Evolutionary conservation across 1,140 invertebrate species (phyloP), one percentile per base, ranked within the genome.

Genomic region (Zaprionus inermis): DNA sequence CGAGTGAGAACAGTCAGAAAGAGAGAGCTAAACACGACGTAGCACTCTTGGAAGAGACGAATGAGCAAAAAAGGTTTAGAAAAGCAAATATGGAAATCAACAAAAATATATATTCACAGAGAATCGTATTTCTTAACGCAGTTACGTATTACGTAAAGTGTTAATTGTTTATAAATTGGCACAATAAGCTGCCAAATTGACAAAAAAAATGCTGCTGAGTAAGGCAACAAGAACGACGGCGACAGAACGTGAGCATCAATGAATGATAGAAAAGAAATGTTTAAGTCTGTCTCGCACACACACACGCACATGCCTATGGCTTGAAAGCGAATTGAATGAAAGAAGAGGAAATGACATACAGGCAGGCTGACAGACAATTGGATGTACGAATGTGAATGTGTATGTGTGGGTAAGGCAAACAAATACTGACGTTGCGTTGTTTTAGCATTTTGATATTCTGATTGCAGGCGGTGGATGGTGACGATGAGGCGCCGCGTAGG

Each of bases 271-370:
- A 36, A 57, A 61, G 36, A 74, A 44, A 59, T 51, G 11, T 59
- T 46, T 51, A 49, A 44, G 38, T 38, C 38, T 7, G 34, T 10
- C 30, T n/a, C 22, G 22, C 5, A 38, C 59, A 52, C n/a, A 12
- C 49, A 63, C 32, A 34, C 30, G n/a, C 24, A 16, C 20, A 22
- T 55, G 52, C 24, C 65, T 63, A 64, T 66, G 58, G 32, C 41
- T 59, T 61, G 24, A 54, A 60, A 67, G 63, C 52, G 41, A 58
- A 77, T 64, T 77, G 58, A 77, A 66, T 57, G 56, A 66, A 41
- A 72, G 49, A 49, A 72, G 49, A 72, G 61, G 78, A 80, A 80
- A 76, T 46, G 61, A 30, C 46, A 72, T 52, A 78, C 44, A 24
- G 30, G 34, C 67, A 78, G 5, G 11, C 41, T 3, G 57, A 22